Evolutionary conservation across 1,140 invertebrate species (phyloP), one percentile per base, ranked within the genome.

Genomic region (Acromyrmex charruanus): DNA sequence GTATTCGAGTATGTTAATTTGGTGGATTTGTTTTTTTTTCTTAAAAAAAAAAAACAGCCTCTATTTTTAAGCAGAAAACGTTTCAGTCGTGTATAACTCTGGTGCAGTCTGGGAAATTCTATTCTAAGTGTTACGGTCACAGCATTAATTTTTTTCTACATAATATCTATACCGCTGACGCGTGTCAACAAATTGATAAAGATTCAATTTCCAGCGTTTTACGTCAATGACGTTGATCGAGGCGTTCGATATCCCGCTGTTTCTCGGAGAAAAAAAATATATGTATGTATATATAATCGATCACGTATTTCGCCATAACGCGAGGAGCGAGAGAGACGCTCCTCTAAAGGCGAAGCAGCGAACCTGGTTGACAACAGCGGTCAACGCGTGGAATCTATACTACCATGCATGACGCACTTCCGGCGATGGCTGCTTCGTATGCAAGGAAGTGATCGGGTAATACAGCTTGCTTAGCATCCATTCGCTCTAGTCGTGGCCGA

Each of bases 391-490:
- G 92, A 93, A 92, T 92, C 91, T 89, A 90, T 88, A 89, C 66
- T 63, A 39, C 63, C 80, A 44, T 58, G 85, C 88, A 90, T 94
- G 94, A 95, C 94, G 94, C 94, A 95, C 93, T 94, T 95, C 94
- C 94, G 87, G 69, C 72, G 72, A 69, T 55, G 77, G 35, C 71
- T 90, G 89, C 58, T 95, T 94, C 91, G 93, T 94, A 95, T 95
- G 93, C 94, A 94, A 92, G 94, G 94, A 95, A 94, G 91, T 89
- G 91, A 92, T 92, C 92, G 90, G 91, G 88, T 95, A 94, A 91
- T 95, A 95, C 94, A 95, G 92, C 94, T 94, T 95, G 94, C 94
- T 95, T 94, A 94, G 93, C 94, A 94, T 93, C 94, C 89, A 94
- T 92, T 94, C 92, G 92, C 84, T 93, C 92, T 92, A 86, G 92